A percentile compares a stretch with the other conserved stretches of the same genome.
phyloP scores from a whole-genome alignment of 2,888 invertebrate genomes.

The Cheilosia soror region DNA sequence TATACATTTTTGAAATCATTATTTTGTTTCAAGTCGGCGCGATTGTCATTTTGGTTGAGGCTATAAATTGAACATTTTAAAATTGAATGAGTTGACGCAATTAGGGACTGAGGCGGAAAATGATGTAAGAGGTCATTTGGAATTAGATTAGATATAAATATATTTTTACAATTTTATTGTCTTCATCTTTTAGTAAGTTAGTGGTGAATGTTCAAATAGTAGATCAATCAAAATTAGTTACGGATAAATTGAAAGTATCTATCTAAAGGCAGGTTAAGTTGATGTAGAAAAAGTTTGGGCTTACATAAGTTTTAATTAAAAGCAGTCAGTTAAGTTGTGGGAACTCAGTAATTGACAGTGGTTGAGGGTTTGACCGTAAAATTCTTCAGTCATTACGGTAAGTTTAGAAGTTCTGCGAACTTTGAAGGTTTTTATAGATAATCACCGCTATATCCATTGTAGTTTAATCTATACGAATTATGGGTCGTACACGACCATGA shows the following conservation, averaged over 20 bases:
- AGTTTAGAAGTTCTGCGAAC: too few species aligned
- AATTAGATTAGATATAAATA: constrained; percentile 2
- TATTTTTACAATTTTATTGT: not conserved
- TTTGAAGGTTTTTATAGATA: too few species aligned
- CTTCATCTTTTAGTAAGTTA: not conserved
- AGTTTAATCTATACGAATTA: too few species aligned
- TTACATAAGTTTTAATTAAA: not conserved
- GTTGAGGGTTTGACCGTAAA: too few species aligned
- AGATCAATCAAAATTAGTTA: constrained; percentile 27
- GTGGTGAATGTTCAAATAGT: constrained; percentile 1
- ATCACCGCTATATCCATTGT: too few species aligned
- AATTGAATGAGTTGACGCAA: constrained; percentile 18
- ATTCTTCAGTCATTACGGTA: too few species aligned
- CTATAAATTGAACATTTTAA: constrained; percentile 11
- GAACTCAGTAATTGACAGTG: not conserved
- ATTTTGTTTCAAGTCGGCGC: not conserved
- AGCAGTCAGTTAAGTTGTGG: not conserved
- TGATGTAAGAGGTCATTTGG: not conserved
- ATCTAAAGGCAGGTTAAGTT: not conserved
- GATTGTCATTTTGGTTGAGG: constrained; percentile 3
- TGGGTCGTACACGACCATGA: too few species aligned
- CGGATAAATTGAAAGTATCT: not conserved
- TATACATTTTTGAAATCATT: constrained; percentile 7
- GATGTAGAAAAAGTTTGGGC: not conserved
- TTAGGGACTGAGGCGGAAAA: not conserved